Percentiles rank a stretch among this genome's conserved stretches.
These are phyloP conservation scores for Aphodius granarius DNA, from an alignment of 2,888 invertebrate species.

Conservation along the genomic window DNA sequence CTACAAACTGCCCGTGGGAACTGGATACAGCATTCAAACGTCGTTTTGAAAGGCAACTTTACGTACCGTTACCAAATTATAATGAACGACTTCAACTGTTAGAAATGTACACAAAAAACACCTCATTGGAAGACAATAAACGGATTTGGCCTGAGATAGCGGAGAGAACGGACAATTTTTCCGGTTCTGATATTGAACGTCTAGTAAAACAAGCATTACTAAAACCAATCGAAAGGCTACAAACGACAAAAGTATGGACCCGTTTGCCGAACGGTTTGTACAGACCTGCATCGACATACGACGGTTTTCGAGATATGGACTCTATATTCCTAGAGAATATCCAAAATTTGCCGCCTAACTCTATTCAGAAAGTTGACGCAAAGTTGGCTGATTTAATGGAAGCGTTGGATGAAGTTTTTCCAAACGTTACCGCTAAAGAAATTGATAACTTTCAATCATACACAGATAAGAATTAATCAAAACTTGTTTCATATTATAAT, in stretches of 20 bases:
- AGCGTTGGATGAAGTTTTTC: conserved; percentile 39
- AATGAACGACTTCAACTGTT: conserved; percentile 45
- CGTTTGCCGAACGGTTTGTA: conserved; percentile 40
- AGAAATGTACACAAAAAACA: conserved; percentile 40
- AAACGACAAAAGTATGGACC: conserved; percentile 50
- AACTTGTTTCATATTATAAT: neutral
- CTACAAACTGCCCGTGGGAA: conserved; percentile 67
- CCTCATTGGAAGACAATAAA: conserved; percentile 34
- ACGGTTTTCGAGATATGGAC: conserved; percentile 27
- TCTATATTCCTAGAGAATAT: conserved; percentile 23
- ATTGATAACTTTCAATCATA: conserved; percentile 39
- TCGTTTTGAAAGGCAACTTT: conserved; percentile 60
- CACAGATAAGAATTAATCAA: no score
- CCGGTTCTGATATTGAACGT: conserved; percentile 59
- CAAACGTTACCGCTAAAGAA: conserved; percentile 42
- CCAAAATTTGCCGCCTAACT: conserved; percentile 39
- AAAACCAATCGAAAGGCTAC: conserved; percentile 56
- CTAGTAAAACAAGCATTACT: conserved; percentile 54
- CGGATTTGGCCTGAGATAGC: conserved; percentile 51
- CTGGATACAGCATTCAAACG: conserved; percentile 61
- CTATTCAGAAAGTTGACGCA: conserved; percentile 40
- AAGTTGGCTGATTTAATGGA: conserved; percentile 43
- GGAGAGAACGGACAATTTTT: conserved; percentile 56
- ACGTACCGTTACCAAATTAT: conserved; percentile 56
- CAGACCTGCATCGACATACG: conserved; percentile 33